These are phyloP conservation scores for Campylomormyrus tamandua DNA, from an alignment of 2,113 vertebrate species.

Conservation along the genomic window DNA sequence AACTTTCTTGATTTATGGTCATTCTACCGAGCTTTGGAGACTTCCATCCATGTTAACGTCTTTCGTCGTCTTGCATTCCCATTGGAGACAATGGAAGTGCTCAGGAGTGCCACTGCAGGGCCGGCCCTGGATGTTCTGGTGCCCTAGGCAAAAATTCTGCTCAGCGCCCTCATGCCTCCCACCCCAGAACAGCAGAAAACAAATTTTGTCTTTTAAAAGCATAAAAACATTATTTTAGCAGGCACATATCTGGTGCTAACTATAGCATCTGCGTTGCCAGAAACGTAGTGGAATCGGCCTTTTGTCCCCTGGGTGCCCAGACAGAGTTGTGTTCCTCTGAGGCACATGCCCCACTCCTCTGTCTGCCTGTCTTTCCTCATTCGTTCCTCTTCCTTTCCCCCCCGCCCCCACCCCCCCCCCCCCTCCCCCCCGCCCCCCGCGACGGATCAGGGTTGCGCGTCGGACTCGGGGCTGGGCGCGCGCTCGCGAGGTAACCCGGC, in stretches of 20 bases:
- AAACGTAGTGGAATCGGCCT: not conserved
- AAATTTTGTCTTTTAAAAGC: not conserved
- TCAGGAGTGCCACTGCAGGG: not conserved
- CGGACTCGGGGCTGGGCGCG: no score
- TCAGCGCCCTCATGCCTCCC: not conserved
- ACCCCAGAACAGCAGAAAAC: not conserved
- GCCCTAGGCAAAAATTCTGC: not conserved
- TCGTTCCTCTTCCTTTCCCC: not conserved
- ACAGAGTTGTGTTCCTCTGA: not conserved
- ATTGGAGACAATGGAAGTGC: not conserved
- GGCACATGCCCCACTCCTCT: not conserved
- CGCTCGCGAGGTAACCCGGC: no score
- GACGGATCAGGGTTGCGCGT: no score
- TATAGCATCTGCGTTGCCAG: not conserved
- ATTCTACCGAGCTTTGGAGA: not conserved
- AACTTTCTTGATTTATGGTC: not conserved
- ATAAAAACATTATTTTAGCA: not conserved
- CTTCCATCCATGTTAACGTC: not conserved
- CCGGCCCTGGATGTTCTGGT: not conserved
- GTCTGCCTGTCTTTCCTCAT: not conserved
- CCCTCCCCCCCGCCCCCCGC: no score
- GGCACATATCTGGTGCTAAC: not conserved
- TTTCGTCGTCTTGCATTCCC: not conserved
- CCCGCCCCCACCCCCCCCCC: no score
- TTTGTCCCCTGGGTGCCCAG: not conserved